Conservation (phyloP, 53 echinoderm and acorn worm species). For the Stichopus horrens region DNA sequence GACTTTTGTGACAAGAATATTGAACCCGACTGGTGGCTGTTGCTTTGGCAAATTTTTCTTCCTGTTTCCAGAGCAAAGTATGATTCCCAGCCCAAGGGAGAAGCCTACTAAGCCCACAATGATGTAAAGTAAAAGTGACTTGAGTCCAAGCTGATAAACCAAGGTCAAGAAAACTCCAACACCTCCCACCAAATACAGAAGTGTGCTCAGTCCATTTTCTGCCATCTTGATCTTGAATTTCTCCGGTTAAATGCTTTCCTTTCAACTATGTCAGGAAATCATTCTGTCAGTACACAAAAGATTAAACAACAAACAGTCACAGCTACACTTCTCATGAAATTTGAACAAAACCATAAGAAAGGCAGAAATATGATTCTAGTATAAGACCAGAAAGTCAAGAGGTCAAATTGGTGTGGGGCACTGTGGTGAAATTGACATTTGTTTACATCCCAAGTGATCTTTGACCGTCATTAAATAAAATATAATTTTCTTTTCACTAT, state of each 20-base stretch:
- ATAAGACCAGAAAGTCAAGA: too few species aligned
- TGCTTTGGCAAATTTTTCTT: constrained; percentile 50
- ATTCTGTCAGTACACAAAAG: too few species aligned
- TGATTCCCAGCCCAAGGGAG: constrained; percentile 67
- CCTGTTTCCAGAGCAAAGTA: constrained; percentile 78
- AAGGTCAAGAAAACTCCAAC: constrained; percentile 57
- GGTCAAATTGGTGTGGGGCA: too few species aligned
- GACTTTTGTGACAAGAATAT: constrained; percentile 84
- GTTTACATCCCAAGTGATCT: too few species aligned
- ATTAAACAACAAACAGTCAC: too few species aligned
- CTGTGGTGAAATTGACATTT: too few species aligned
- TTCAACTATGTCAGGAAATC: not conserved
- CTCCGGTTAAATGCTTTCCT: not conserved
- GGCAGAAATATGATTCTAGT: too few species aligned
- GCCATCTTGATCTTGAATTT: not conserved
- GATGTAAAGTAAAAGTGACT: constrained; percentile 60
- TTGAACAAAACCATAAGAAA: too few species aligned
- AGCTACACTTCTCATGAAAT: too few species aligned
- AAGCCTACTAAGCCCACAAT: constrained; percentile 78
- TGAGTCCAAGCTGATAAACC: constrained; percentile 57
- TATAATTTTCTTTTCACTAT: too few species aligned
- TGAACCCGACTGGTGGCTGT: constrained; percentile 68
- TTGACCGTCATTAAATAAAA: too few species aligned
- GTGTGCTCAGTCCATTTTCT: constrained; percentile 8
- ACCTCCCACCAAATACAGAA: constrained; percentile 46